A percentile compares a stretch with the other conserved stretches of the same genome.
These are phyloP conservation scores for Dryadula phaetusa DNA, from an alignment of 2,888 invertebrate genomes.

Conservation along the genomic window DNA sequence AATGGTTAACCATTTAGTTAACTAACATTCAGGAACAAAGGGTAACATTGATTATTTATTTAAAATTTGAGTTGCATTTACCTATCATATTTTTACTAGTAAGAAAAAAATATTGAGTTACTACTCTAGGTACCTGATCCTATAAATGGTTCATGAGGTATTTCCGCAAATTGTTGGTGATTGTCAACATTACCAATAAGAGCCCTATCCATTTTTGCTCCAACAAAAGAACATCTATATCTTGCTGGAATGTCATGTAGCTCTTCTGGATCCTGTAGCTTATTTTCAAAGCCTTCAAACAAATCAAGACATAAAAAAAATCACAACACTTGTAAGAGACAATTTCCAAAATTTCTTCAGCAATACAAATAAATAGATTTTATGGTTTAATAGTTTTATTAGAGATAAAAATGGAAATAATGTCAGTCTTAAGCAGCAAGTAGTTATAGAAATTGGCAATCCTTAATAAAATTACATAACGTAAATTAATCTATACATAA, in stretches of 20 bases:
- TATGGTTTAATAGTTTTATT: no score
- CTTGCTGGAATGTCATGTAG: conserved; percentile 91
- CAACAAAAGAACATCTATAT: conserved; percentile 85
- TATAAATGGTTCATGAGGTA: conserved; percentile 79
- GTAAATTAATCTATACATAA: background rate
- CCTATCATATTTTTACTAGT: no score
- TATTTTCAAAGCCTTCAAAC: conserved; percentile 85
- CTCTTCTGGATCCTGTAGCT: conserved; percentile 90
- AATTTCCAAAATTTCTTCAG: no score
- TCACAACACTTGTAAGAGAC: no score
- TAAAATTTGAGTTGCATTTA: no score
- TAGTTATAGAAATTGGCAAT: no score
- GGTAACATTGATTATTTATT: no score
- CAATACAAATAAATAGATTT: no score
- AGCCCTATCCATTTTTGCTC: conserved; percentile 84
- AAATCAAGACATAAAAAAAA: background rate
- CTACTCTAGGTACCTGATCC: conserved; percentile 60
- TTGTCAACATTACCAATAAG: conserved; percentile 81
- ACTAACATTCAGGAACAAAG: no score
- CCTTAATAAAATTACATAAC: background rate
- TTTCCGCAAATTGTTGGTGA: conserved; percentile 73
- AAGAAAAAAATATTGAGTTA: background rate
- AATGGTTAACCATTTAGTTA: no score
- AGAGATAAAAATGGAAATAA: no score
- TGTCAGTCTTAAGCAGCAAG: no score